Evolutionary conservation across 1,140 invertebrate species (phyloP), one percentile per base, ranked within the genome.

Genomic region (Nasonia giraulti): DNA sequence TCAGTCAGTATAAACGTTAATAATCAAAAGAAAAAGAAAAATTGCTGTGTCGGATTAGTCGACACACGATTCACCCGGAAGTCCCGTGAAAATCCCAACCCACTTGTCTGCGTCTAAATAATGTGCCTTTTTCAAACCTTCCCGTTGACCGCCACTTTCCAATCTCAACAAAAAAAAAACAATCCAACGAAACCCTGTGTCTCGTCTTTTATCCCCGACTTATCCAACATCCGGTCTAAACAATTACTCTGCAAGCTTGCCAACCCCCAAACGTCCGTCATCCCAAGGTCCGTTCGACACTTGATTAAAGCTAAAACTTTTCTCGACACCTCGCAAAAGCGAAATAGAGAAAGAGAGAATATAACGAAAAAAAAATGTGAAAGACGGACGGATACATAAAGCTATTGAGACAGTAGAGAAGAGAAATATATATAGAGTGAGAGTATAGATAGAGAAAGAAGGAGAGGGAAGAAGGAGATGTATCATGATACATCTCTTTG

Each of bases 51-150:
- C 83, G 11, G 87, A 88, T 90, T 88, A 88, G 87, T 87, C 87
- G 87, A 88, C 87, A 85, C 74, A 78, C 40, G 4, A 82, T 14
- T 84, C 66, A 82, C 74, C 40, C 80, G 74, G 23, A 33, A 83
- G 85, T 86, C 85, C 78, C 76, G 74, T 84, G 44, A 85, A 83
- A 71, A 87, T 89, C 86, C 87, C 75, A 50, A 89, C 79, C 86
- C 91, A 91, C 91, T 94, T 94, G 94, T 94, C 94, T 94, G 93
- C 93, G 94, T 94, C 94, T 94, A 91, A 86, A 85, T 81, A 78
- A 77, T 74, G 68, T 78, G 62, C 76, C 71, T 81, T 91, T 91
- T 91, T 92, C 93, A 92, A 69, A 31, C 90, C 90, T 88, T 90
- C 86, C 90, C 88, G 89, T 88, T 84, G 74, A 88, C 88, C 89